Conservation (phyloP, 2,888 invertebrate species). For the Eupithecia exiguata region DNA sequence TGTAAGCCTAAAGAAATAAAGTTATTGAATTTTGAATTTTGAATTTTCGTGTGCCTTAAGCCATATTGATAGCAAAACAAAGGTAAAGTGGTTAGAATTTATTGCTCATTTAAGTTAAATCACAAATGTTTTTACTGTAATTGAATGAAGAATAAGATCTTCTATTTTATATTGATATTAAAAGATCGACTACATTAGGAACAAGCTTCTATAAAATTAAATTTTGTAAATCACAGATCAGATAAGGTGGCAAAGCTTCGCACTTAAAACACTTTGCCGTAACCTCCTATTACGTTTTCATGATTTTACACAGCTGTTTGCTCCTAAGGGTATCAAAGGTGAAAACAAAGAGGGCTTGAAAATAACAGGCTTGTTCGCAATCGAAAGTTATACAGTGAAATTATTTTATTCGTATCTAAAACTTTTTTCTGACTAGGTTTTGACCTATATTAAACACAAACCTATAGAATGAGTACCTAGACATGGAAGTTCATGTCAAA, state of each 20-base stretch:
- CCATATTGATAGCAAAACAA: neutral
- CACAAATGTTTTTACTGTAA: neutral
- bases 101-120: neutral
- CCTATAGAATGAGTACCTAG: neutral
- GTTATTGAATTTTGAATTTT: too few relatives aligned
- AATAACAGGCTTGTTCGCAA: too few relatives aligned
- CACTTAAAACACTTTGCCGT: neutral
- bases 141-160: neutral
- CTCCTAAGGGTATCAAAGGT: neutral
- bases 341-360: neutral
- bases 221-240: neutral
- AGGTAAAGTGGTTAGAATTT: neutral
- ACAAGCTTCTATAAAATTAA: neutral
- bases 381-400: neutral
- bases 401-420: constrained; percentile 18
- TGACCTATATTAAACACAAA: neutral
- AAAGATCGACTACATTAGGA: neutral
- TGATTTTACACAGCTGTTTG: neutral
- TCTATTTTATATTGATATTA: neutral
- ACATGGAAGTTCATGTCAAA: neutral
- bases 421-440: constrained; percentile 12
- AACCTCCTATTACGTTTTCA: neutral
- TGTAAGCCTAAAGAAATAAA: too few relatives aligned
- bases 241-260: neutral
- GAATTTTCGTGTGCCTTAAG: neutral